Evolutionary conservation across 1,140 invertebrate genomes (phyloP), one percentile per base, ranked within the genome.

Genomic region (Bathynomus jamesi): DNA sequence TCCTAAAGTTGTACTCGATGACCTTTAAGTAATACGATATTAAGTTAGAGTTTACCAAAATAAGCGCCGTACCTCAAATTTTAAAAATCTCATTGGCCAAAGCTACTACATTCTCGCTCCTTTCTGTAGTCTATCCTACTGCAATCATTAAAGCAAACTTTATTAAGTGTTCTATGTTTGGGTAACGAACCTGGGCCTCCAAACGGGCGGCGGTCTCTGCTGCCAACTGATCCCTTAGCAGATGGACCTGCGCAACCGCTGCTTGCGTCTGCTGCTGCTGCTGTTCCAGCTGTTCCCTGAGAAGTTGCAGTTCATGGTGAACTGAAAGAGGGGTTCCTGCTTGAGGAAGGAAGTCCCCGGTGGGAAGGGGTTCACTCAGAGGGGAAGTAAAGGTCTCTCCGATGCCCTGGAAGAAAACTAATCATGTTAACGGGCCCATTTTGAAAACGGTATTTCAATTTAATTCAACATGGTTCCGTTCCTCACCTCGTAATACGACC

Each of bases 261-360:
- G 95, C 93, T 73, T 94, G 90, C 0, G 95, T 96, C 80, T 96
- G 93, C 79, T 97, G 93, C 65, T 89, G 88, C 80, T 97, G 94
- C 79, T 97, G 94, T 78, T 98, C 94, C 72, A 98, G 83, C 80
- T 95, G 90, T 81, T 96, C 93, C 46, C 90, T 87, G 61, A 98
- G 81, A 75, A 95, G 83, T 79, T 92, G 91, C 61, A 94, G 86
- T 80, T 95, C 93, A 79, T 92, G 87, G 75, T 91, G 86, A 21
- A 82, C 76, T 67, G 79, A 81, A 27, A 83, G 74, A 7, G 83
- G 81, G 27, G 80, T 79, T 62, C 72, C 75, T 27, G 73, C 75
- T 62, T 67, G 79, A 24, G 83, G 82, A 65, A 83, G 68, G 53
- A 80, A 77, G 46, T 83, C 82, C n/a, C 79, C 80, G 5, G 79